Conservation (phyloP, 2,797 vertebrate species). For the Crypturellus tataupa region DNA sequence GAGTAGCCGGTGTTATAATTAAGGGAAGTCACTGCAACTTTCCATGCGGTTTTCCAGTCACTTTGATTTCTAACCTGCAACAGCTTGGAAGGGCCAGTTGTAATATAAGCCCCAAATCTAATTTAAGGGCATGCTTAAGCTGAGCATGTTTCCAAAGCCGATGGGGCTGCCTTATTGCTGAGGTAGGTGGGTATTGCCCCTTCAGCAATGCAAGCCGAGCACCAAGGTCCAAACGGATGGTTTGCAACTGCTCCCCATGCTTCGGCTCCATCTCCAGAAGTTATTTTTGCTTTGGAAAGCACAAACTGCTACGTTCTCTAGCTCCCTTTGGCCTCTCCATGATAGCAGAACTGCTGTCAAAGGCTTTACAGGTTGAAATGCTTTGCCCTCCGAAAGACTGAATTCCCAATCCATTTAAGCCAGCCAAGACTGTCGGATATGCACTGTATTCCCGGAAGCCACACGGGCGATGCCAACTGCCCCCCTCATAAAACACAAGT, state of each 20-base stretch:
- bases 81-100: not conserved
- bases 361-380: not conserved
- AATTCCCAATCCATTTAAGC: not conserved
- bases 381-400: not conserved
- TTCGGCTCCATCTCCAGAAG: not conserved
- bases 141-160: rapidly evolving
- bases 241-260: not conserved
- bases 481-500: not conserved
- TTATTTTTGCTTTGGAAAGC: not conserved
- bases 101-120: not conserved
- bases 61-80: not conserved
- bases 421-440: not conserved
- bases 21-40: not conserved
- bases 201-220: too few species aligned
- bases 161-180: rapidly evolving
- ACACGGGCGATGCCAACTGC: not conserved
- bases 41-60: not conserved
- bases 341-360: not conserved
- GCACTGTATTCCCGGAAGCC: not conserved
- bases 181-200: not conserved
- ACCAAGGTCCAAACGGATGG: rapidly evolving
- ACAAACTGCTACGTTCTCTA: not conserved
- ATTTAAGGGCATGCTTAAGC: not conserved
- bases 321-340: not conserved
- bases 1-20: not conserved